A percentile compares a stretch with the other conserved stretches of the same genome.
These are phyloP conservation scores for Apogon talboti DNA, from an alignment of 2,797 vertebrate genomes.

Conservation along the genomic window DNA sequence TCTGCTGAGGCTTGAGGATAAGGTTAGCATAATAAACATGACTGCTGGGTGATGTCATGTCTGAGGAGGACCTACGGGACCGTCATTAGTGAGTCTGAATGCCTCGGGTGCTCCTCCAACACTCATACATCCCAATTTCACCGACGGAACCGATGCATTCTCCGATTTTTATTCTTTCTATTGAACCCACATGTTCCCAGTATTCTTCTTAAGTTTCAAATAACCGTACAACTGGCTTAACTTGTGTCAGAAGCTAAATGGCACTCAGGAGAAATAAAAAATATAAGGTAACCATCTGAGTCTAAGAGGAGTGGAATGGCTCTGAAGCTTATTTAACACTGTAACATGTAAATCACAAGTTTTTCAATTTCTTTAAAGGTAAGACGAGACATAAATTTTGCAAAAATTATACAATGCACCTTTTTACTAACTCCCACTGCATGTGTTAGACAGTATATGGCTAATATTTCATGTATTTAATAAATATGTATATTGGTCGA, in stretches of 20 bases:
- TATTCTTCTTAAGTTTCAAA: slow-evolving; percentile 14
- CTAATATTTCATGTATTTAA: too few species aligned
- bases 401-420: too few species aligned
- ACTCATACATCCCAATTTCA: slow-evolving; percentile 17
- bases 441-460: too few species aligned
- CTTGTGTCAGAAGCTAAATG: slow-evolving; percentile 7
- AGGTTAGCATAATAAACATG: slow-evolving; percentile 83
- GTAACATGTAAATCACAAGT: too few species aligned
- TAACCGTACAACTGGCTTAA: slow-evolving; percentile 17
- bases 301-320: too few species aligned
- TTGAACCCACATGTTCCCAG: slow-evolving; percentile 37
- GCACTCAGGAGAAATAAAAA: not conserved
- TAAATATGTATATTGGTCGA: too few species aligned
- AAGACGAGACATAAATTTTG: too few species aligned
- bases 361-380: too few species aligned
- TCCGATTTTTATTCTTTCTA: slow-evolving; percentile 38
- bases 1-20: slow-evolving; percentile 74
- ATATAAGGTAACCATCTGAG: not conserved
- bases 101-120: slow-evolving; percentile 55
- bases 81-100: slow-evolving; percentile 23
- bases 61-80: slow-evolving; percentile 75
- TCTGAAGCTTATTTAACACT: too few species aligned
- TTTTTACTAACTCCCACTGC: too few species aligned
- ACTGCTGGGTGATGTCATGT: slow-evolving; percentile 86
- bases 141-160: slow-evolving; percentile 26